Conservation (phyloP, 1,140 invertebrate genomes). For the Holcopasites calliopsidis region DNA sequence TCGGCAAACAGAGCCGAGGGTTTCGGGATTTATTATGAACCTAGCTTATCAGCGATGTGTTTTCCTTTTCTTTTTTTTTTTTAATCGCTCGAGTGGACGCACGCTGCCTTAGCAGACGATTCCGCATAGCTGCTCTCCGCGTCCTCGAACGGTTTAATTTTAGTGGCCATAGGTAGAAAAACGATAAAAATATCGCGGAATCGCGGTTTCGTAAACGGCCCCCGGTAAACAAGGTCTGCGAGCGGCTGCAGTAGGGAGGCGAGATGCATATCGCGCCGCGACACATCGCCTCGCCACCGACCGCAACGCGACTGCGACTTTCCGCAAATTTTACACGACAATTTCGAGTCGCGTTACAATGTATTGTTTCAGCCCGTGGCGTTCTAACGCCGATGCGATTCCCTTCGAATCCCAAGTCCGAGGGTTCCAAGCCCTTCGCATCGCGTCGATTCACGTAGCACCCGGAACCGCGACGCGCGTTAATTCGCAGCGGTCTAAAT, state of each 20-base stretch:
- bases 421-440: neutral
- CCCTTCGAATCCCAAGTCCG: neutral
- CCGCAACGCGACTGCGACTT: neutral
- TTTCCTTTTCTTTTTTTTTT: no score
- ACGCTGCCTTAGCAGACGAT: neutral
- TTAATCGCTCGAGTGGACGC: no score
- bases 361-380: no score
- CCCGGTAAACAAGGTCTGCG: slow-evolving; percentile 22
- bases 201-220: slow-evolving; percentile 31
- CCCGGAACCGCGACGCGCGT: neutral
- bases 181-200: slow-evolving; percentile 38
- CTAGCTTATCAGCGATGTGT: no score
- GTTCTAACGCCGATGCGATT: no score
- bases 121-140: slow-evolving; percentile 23
- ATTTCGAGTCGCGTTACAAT: no score
- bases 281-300: neutral
- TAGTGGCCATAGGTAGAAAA: slow-evolving; percentile 38
- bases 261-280: neutral
- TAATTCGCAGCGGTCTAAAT: neutral
- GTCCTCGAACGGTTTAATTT: slow-evolving; percentile 47
- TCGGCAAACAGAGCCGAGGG: no score
- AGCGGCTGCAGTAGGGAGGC: neutral
- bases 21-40: no score
- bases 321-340: no score
- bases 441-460: neutral